Conservation (phyloP, 1,140 invertebrate species). For the Oscheius sp. region DNA sequence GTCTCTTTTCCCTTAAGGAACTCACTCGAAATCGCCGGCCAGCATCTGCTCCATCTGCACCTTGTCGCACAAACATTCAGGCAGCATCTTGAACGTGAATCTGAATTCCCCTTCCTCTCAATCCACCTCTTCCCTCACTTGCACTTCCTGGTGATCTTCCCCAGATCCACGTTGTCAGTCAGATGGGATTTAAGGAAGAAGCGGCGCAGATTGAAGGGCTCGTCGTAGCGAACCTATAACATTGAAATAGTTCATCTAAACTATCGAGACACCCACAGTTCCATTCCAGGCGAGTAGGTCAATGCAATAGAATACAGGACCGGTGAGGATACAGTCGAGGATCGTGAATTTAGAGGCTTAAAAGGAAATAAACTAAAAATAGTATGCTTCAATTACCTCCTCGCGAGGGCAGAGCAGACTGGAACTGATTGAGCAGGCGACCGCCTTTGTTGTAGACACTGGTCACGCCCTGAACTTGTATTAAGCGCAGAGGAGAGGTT, state of each 20-base stretch:
- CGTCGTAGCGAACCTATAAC: neutral
- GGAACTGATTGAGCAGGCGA: constrained; percentile 66
- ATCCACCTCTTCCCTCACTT: neutral
- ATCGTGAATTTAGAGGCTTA: constrained; percentile 62
- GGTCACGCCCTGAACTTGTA: constrained; percentile 69
- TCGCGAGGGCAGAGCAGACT: constrained; percentile 76
- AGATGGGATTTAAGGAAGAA: constrained; percentile 34
- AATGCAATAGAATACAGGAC: constrained; percentile 72
- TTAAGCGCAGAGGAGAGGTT: constrained; percentile 28
- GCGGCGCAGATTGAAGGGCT: constrained; percentile 20
- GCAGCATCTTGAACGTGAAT: constrained; percentile 65
- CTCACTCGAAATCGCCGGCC: constrained; percentile 5
- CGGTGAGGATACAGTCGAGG: constrained; percentile 77
- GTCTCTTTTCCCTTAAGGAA: no score
- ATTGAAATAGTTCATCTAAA: constrained; percentile 71
- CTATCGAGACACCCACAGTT: constrained; percentile 67
- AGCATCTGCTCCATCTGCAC: constrained; percentile 46
- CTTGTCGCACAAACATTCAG: constrained; percentile 62
- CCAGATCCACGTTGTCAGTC: constrained; percentile 15
- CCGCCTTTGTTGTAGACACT: constrained; percentile 73
- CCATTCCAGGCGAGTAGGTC: constrained; percentile 81
- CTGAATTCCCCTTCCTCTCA: neutral
- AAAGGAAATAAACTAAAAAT: constrained; percentile 18
- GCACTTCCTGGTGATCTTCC: neutral
- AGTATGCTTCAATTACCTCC: constrained; percentile 45